Evolutionary conservation across 2,888 invertebrate species (phyloP), one percentile per base, ranked within the genome.

Genomic region (Neelides folsomi): DNA sequence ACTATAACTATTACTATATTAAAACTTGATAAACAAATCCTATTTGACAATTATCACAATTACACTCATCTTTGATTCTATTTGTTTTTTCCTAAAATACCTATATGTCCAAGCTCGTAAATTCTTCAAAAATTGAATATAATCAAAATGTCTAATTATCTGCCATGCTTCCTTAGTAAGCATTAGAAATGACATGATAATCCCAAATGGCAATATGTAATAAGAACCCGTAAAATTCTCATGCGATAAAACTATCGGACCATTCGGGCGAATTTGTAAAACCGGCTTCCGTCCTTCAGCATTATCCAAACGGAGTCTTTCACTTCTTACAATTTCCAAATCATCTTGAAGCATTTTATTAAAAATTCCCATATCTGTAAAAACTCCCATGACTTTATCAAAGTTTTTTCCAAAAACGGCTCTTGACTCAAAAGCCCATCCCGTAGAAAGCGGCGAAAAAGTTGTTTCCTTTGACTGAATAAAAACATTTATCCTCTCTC

Each of bases 401-500:
- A 50, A 44, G 39, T 50, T 50, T 1, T 27, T 12, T 20, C 37
- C 12, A 20, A 50, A 50, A 4, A 50, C 12, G 4, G 50, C 50
- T 4, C 44, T 35, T 16, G 43, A 44, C 18, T 37, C 38, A 15
- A 44, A 50, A 1, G 44, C 50, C 20, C 43, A 38, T 2, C 56
- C 53, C 3, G 41, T 40, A 1, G 42, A 16, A 0, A 56, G 51
- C 36, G 52, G 50, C 7, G 53, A 40, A 27, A 27, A 27, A 5
- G 49, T 49, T 12, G 46, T 37, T 12, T 56, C 53, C 9, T 52
- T 38, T 10, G 53, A 47, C 44, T 50, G 49, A 1, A 55, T 50
- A 1, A 55, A 18, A 1, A 52, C 52, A 40, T 40, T 49, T 13
- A 44, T 52, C n/a, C 46, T 36, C 13, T 47, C 39, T 20, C 18